Conservation (phyloP, 2,888 invertebrate species). For the Dermolepida albohirtum region DNA sequence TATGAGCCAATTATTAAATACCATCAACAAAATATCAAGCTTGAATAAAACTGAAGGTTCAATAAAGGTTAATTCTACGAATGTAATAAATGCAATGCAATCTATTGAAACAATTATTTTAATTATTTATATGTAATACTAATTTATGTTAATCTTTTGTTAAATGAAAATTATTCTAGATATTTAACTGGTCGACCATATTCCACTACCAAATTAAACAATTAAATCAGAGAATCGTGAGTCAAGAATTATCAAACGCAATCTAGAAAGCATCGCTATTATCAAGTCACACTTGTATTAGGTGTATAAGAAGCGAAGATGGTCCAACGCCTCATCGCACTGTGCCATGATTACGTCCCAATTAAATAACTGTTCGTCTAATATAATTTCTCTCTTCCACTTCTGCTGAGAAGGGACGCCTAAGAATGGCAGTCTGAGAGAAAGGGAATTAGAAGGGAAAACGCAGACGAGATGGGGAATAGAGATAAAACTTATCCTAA, state of each 20-base stretch:
- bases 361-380: conserved; percentile 36
- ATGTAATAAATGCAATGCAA: no score
- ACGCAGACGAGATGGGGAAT: conserved; percentile 13
- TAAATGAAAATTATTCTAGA: background rate
- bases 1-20: no score
- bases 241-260: no score
- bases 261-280: conserved; percentile 1
- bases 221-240: no score
- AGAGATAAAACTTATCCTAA: conserved; percentile 20
- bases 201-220: no score
- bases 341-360: conserved; percentile 22
- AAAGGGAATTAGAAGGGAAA: conserved; percentile 8
- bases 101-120: background rate
- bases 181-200: background rate
- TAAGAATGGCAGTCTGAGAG: background rate
- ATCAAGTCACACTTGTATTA: conserved; percentile 5
- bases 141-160: background rate
- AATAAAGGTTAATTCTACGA: no score
- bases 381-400: conserved; percentile 26
- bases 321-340: conserved; percentile 6
- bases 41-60: no score
- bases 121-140: background rate
- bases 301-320: conserved; percentile 11
- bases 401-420: background rate
- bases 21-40: no score